Conservation (phyloP, 2,797 vertebrate genomes). For the Pipistrellus pipistrellus region DNA sequence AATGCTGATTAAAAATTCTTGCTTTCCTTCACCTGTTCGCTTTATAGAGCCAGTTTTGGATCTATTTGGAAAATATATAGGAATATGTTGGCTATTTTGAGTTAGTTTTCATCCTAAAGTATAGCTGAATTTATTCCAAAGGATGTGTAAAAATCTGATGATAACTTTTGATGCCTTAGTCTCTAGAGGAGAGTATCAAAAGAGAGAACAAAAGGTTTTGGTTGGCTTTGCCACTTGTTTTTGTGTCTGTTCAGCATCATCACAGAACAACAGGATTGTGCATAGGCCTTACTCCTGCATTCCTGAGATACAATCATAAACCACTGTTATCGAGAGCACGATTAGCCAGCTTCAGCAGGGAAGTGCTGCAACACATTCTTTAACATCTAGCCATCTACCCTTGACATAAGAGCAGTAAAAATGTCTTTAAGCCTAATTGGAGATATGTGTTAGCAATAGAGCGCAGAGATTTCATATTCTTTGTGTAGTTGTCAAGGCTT, state of each 20-base stretch:
- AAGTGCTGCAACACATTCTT: conserved; percentile 60
- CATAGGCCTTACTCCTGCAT: conserved; percentile 39
- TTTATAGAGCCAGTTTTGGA: conserved; percentile 2
- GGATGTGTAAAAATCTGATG: conserved; percentile 14
- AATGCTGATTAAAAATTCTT: conserved; percentile 79
- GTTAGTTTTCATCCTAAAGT: conserved; percentile 57
- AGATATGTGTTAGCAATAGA: conserved; percentile 72
- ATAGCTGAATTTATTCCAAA: conserved; percentile 58
- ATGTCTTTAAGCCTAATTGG: conserved; percentile 66
- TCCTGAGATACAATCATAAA: conserved; percentile 53
- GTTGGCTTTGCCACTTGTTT: background rate
- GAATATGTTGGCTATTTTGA: conserved; percentile 54
- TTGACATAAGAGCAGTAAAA: conserved; percentile 73
- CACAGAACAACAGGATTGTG: background rate
- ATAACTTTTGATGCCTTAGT: conserved; percentile 6
- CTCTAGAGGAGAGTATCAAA: conserved; percentile 7
- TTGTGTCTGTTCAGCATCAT: conserved; percentile 43
- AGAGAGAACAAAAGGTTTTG: conserved; percentile 1
- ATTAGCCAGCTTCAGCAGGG: conserved; percentile 63
- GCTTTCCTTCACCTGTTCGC: conserved; percentile 59
- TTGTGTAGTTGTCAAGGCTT: conserved; percentile 74
- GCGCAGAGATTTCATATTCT: conserved; percentile 54
- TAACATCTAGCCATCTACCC: conserved; percentile 55
- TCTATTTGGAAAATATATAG: conserved; percentile 45
- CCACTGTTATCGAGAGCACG: conserved; percentile 38